Conservation (phyloP, 2,113 vertebrate genomes). For the Carassius auratus region DNA sequence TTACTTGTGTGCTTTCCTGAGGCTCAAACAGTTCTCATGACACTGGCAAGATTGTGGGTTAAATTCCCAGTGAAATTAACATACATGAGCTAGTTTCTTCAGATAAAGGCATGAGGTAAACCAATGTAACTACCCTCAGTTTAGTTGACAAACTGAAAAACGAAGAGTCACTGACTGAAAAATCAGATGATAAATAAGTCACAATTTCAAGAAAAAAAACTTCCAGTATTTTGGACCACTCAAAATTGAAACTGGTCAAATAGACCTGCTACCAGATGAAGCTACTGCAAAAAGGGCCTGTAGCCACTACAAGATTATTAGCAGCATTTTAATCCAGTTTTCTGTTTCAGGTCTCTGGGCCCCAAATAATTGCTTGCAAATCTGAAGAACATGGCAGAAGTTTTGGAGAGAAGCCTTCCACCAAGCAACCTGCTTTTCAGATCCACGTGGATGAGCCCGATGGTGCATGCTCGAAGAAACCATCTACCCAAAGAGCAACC, state of each 20-base stretch:
- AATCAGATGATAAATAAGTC: neutral
- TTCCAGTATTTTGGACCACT: neutral
- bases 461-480: slow-evolving; percentile 66
- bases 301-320: neutral
- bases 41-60: too few species aligned
- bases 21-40: too few species aligned
- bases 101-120: neutral
- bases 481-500: slow-evolving; percentile 43
- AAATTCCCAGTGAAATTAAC: neutral
- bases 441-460: slow-evolving; percentile 89
- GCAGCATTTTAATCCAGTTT: neutral
- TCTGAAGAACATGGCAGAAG: slow-evolving; percentile 73
- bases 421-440: slow-evolving; percentile 76
- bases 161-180: too few species aligned
- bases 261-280: neutral
- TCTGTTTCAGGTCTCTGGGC: slow-evolving; percentile 63
- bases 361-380: slow-evolving; percentile 67
- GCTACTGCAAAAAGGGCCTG: neutral
- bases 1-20: too few species aligned
- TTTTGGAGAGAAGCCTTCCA: slow-evolving; percentile 69
- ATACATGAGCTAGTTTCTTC: neutral
- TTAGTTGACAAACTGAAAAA: neutral
- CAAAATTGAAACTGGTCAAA: neutral
- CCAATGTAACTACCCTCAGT: neutral
- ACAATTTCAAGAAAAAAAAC: too few species aligned